phyloP scores from a whole-genome alignment of 2,888 invertebrate species.

The Spisula solida region DNA sequence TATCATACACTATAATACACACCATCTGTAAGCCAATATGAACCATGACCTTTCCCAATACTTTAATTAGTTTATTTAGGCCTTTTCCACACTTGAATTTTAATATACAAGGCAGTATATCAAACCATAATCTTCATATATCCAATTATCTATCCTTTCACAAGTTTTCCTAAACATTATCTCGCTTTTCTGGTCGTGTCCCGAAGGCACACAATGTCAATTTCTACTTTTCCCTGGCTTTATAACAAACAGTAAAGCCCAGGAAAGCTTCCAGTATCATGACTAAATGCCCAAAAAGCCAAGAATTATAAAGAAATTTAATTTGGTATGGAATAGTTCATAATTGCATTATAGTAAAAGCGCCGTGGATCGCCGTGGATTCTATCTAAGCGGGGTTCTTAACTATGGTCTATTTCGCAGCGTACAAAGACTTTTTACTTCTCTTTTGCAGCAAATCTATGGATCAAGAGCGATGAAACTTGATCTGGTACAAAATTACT shows the following conservation, averaged over 20 bases:
- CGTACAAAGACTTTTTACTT: constrained; percentile 62
- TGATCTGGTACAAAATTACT: constrained; percentile 67
- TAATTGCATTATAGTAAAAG: constrained; percentile 73
- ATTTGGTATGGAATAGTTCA: constrained; percentile 74
- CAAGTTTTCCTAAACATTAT: constrained; percentile 39
- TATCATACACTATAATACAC: neutral
- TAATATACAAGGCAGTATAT: constrained; percentile 38
- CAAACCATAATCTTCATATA: constrained; percentile 36
- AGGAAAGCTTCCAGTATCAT: constrained; percentile 70
- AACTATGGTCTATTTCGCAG: constrained; percentile 50
- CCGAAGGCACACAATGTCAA: constrained; percentile 32
- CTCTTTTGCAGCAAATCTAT: constrained; percentile 57
- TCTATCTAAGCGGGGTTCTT: constrained; percentile 65
- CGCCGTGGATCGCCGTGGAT: constrained; percentile 64
- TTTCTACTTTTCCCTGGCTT: constrained; percentile 43
- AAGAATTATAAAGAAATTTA: constrained; percentile 75
- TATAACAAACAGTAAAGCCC: constrained; percentile 66
- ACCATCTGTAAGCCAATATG: neutral
- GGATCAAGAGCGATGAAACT: constrained; percentile 65
- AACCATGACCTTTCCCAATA: neutral
- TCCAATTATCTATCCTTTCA: constrained; percentile 28
- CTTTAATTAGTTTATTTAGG: constrained; percentile 28
- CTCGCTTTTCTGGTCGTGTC: constrained; percentile 35
- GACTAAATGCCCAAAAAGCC: constrained; percentile 73
- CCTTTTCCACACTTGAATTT: constrained; percentile 27